Evolutionary conservation across 2,797 vertebrate species (phyloP), one percentile per base, ranked within the genome.

Genomic region (Yasuhikotakia modesta): DNA sequence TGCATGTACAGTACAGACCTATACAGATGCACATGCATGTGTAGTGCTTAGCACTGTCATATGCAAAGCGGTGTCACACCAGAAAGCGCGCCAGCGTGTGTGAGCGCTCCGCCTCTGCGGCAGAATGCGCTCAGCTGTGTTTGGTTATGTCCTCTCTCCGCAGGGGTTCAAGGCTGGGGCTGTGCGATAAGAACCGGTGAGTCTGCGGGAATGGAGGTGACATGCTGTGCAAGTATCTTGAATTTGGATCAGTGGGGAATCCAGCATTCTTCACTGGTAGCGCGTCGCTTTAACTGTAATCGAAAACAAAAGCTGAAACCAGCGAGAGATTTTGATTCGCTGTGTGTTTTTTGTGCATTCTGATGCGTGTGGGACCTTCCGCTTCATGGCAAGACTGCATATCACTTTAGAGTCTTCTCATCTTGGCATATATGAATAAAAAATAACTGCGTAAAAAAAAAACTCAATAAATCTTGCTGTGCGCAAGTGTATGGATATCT

Each of bases 381-480:
- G 58, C 27, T 52, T 67, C 48, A 71, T 55, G 63, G 75, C 46
- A 43, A 32, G 11, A 70, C 45, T 63, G 75, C 74, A 77, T 61
- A 61, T 14, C 5, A 45, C 66, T 77, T 77, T 63, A 70, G 14
- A 77, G 45, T 52, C 66, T 70, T 52, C 70, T 69, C 75, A 60
- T 52, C 19, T 70, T 45, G 4, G 45, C 69, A 70, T 70, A 35
- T 55, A 77, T 77, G 55, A 77, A 77, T 77, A 77, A 69, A 77
- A 76, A 73, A 71, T 61, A 69, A 68, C 74, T 60, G 55, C 43
- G 61, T 69, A 70, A 70, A 76, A 60, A 69, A 74, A 52, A 74
- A 35, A 50, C n/a, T n/a, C n/a, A n/a, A n/a, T n/a, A 61, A 76
- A 61, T 69, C 57, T 78, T 35, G 46, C 27, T 43, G 32, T 22